Evolutionary conservation across 2,888 invertebrate species (phyloP), one percentile per base, ranked within the genome.

Genomic region (Dichetophora obliterata): DNA sequence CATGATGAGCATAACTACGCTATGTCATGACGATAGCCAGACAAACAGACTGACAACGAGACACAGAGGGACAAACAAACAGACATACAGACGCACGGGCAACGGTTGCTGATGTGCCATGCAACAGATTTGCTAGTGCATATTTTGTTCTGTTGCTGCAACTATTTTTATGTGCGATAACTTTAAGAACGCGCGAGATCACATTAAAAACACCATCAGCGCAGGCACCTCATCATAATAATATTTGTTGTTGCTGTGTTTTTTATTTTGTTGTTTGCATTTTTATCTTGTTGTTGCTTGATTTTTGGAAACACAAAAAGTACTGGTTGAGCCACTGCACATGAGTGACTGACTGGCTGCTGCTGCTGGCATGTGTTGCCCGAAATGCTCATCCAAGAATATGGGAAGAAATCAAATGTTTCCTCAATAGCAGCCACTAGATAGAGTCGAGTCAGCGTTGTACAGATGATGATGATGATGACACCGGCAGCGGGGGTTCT

Each of bases 81-180:
- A 24, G 22, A 50, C 63, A 31, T 22, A 31, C 50, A 31, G 52
- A 50, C 54, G 57, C 66, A 54, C 16, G 50, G 34, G 31, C 31
- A 68, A 37, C 50, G 57, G 31, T 19, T 66, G 31, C 52, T 52
- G 19, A 16, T 37, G 48, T 27, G 16, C 59, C 24, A 19, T 31
- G 34, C 43, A 34, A 27, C 63, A 69, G 69, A 61, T 73, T 77
- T 78, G 74, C 43, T 80, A 71, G 76, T 75, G 75, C 77, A 75
- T 78, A 75, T 65, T 75, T 24, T 73, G 66, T 14, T 43, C 43
- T 22, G 70, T 4, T 57, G 65, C 73, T 75, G 77, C 79, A 75
- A 83, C 83, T 85, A 86, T 86, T 86, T 87, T 85, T 86, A 84
- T 84, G 85, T 81, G 81, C 83, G 77, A 74, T 80, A 80, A 80